Evolutionary conservation across 2,888 invertebrate genomes (phyloP), one percentile per base, ranked within the genome.

Genomic region (Dendrolimus pini): DNA sequence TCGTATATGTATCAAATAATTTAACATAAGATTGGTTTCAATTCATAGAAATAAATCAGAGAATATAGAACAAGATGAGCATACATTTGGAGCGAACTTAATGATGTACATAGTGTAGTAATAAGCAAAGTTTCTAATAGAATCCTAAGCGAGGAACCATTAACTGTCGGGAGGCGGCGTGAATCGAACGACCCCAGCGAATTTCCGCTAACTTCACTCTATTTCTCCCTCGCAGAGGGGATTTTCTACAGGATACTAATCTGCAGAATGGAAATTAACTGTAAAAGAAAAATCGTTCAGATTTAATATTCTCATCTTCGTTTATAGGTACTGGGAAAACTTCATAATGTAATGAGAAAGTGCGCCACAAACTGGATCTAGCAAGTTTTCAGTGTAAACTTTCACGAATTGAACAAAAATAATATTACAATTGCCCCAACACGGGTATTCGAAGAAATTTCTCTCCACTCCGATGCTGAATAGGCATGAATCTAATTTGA

Each of bases 161-260:
- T 74, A 73, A 64, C 13, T 63, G 64, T 60, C 65, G 66, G 70
- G 71, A 65, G 69, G 71, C 72, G 72, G 74, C 71, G 67, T 65
- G 72, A 65, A 65, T 65, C 66, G 64, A 64, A 65, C 63, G 65
- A 67, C 64, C 63, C 67, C 68, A 62, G 70, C 74, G 72, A 82
- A 80, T 82, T 78, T 82, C 85, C 83, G 79, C 66, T 69, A 62
- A 69, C 72, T 66, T 63, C 64, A 63, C 65, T 65, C 63, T 65
- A 63, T 65, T 65, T 64, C 61, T 62, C 65, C 60, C 67, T 62
- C 58, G 63, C 54, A 66, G 64, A 65, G 67, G 65, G 67, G 66
- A 73, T 78, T 78, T 79, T 71, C 76, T 67, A 66, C 72, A 75
- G 78, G 77, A 81, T 75, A 73, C 79, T 80, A 80, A 83, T 83